A percentile compares a stretch with the other conserved stretches of the same genome.
phyloP scores from a whole-genome alignment of 2,797 vertebrate species.

The Chaetodon trifasciatus region DNA sequence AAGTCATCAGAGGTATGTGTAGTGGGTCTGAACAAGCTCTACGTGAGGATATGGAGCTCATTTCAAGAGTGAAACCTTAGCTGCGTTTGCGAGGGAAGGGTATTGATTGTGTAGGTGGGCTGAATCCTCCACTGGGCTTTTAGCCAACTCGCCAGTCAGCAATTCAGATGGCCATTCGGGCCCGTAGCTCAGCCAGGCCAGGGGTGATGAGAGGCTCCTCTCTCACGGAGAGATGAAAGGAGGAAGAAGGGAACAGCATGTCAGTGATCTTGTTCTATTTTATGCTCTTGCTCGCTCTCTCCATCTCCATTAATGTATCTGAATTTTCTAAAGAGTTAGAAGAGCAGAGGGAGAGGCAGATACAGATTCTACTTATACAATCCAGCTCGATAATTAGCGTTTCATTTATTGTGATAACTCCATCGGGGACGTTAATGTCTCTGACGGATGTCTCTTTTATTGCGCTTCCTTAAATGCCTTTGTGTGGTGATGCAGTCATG shows the following conservation, averaged over 20 bases:
- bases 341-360: neutral
- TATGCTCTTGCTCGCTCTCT: neutral
- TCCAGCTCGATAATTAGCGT: neutral
- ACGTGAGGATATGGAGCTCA: constrained; percentile 40
- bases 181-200: constrained; percentile 41
- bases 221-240: constrained; percentile 44
- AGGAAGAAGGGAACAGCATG: constrained; percentile 24
- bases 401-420: neutral
- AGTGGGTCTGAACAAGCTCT: constrained; percentile 19
- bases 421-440: neutral
- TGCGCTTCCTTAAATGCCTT: neutral
- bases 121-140: constrained; percentile 54
- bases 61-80: constrained; percentile 56
- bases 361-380: neutral
- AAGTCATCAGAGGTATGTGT: neutral
- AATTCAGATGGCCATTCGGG: constrained; percentile 45
- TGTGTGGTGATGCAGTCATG: neutral
- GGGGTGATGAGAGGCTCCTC: constrained; percentile 35
- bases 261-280: constrained; percentile 49
- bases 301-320: constrained; percentile 6
- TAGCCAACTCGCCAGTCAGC: constrained; percentile 66
- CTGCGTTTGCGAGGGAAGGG: constrained; percentile 45
- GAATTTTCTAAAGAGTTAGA: too few relatives aligned
- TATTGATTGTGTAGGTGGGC: constrained; percentile 73
- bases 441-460: too few relatives aligned